These are phyloP conservation scores for Eristalis tenax DNA, from an alignment of 2,888 invertebrate species.

Conservation along the genomic window DNA sequence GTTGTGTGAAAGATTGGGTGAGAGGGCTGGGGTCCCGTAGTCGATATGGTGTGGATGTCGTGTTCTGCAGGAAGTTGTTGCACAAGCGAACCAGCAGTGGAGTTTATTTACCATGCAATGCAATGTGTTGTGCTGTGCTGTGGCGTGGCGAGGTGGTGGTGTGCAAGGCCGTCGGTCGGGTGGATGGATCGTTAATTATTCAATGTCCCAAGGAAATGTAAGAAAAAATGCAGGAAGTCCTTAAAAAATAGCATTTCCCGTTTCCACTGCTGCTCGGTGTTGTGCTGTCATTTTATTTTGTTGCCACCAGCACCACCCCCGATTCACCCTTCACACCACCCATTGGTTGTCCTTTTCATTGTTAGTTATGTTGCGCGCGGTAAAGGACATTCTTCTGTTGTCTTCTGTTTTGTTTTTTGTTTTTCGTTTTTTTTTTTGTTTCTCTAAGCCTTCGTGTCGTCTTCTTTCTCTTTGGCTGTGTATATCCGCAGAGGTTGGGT, in stretches of 20 bases:
- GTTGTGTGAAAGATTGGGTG: background rate
- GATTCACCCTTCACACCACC: too few species aligned
- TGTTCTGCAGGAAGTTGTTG: slow-evolving; percentile 65
- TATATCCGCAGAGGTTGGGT: background rate
- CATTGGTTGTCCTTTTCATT: slow-evolving; percentile 58
- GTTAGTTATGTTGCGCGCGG: slow-evolving; percentile 28
- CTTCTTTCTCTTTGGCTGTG: slow-evolving; percentile 7
- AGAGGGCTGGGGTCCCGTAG: background rate
- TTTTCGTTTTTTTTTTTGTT: slow-evolving; percentile 27
- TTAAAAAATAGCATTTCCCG: slow-evolving; percentile 70
- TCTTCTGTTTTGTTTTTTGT: slow-evolving; percentile 7
- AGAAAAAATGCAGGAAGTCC: slow-evolving; percentile 51
- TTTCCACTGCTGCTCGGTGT: slow-evolving; percentile 33
- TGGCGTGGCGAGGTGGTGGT: background rate
- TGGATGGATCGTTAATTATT: slow-evolving; percentile 66
- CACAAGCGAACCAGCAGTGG: slow-evolving; percentile 28
- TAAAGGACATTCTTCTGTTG: slow-evolving; percentile 39
- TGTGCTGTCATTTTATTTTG: slow-evolving; percentile 44
- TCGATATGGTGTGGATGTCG: slow-evolving; percentile 40
- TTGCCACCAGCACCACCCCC: background rate
- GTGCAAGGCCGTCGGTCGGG: slow-evolving; percentile 34
- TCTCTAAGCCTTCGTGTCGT: slow-evolving; percentile 43
- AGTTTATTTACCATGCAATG: slow-evolving; percentile 53
- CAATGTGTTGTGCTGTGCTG: background rate
- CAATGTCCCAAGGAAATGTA: slow-evolving; percentile 66